Percentiles rank a stretch among this genome's conserved stretches.
Evolutionary conservation across 2,888 invertebrate genomes (phyloP).

Genomic region (Synanthedon formicaeformis): DNA sequence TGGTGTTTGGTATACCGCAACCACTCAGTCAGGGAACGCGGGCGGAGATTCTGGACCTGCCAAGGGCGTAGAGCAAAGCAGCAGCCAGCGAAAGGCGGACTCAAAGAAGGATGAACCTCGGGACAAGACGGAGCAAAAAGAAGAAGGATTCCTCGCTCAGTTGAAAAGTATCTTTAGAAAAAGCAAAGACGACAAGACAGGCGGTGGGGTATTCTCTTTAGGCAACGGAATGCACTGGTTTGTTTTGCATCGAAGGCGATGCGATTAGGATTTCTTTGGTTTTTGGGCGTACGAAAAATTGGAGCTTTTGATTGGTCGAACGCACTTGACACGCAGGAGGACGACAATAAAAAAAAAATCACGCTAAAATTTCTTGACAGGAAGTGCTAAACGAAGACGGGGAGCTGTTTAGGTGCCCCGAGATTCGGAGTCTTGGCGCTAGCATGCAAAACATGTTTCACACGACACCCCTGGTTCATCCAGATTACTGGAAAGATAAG

Average conservation of each 20-base stretch:
- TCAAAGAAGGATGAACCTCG: conserved; percentile 7
- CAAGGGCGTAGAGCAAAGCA: conserved; percentile 5
- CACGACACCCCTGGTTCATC: conserved; percentile 41
- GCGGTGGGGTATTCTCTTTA: conserved; percentile 19
- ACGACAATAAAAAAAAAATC: conserved; percentile 10
- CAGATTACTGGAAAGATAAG: conserved; percentile 46
- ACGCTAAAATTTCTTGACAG: conserved; percentile 44
- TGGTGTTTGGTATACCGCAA: conserved; percentile 25
- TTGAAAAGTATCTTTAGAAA: conserved; percentile 40
- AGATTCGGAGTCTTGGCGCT: conserved; percentile 5
- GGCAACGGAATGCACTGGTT: neutral
- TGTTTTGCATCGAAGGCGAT: neutral
- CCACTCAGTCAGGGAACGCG: conserved; percentile 7
- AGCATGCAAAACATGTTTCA: conserved; percentile 35
- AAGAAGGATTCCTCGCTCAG: conserved; percentile 28
- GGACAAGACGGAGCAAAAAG: conserved; percentile 18
- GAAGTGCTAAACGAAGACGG: conserved; percentile 30
- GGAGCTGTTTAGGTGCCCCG: conserved; percentile 22
- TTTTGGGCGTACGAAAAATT: no score
- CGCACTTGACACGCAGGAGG: conserved; percentile 30
- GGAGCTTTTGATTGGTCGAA: conserved; percentile 37
- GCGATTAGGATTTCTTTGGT: neutral
- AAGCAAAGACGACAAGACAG: conserved; percentile 24
- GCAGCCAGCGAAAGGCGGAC: conserved; percentile 2
- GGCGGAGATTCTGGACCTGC: conserved; percentile 3